These are phyloP conservation scores for Ptiloglossa arizonensis DNA, from an alignment of 1,140 invertebrate species.

Conservation along the genomic window DNA sequence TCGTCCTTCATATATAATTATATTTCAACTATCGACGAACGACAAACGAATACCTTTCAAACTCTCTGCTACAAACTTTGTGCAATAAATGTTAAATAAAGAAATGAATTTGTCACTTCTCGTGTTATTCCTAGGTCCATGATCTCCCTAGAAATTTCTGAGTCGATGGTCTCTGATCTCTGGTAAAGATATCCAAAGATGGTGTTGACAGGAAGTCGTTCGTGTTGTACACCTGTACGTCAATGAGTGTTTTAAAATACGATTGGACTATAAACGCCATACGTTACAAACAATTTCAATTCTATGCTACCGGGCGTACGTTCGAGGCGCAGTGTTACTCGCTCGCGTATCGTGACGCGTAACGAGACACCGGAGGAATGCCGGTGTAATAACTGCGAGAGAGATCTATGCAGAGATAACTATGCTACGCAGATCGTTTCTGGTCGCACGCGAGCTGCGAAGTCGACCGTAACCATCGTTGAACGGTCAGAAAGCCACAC, in stretches of 20 bases:
- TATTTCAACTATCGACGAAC: too few species aligned
- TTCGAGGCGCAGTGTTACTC: slow-evolving; percentile 5
- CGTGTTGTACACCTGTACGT: neutral
- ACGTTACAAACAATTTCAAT: slow-evolving; percentile 7
- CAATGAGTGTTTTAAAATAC: neutral
- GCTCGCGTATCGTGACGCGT: slow-evolving; percentile 6
- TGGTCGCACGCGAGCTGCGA: neutral
- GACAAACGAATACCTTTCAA: too few species aligned
- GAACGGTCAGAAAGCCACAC: neutral
- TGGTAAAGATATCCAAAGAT: neutral
- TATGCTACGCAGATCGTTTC: slow-evolving; percentile 1
- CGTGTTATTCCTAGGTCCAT: too few species aligned
- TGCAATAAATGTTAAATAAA: too few species aligned
- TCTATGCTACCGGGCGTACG: neutral
- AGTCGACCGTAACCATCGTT: slow-evolving; percentile 22
- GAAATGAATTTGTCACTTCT: too few species aligned
- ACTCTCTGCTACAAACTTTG: too few species aligned
- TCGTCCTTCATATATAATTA: too few species aligned
- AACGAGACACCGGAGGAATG: slow-evolving; percentile 35
- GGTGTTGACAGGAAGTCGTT: neutral
- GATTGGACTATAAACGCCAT: neutral
- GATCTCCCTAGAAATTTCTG: too few species aligned
- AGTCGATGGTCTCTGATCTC: too few species aligned
- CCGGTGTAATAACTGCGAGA: slow-evolving; percentile 26
- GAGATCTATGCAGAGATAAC: slow-evolving; percentile 37